Percentiles rank a stretch among this genome's conserved stretches.
phyloP scores from a whole-genome alignment of 2,797 vertebrate species.

The Sebastes nivosus region DNA sequence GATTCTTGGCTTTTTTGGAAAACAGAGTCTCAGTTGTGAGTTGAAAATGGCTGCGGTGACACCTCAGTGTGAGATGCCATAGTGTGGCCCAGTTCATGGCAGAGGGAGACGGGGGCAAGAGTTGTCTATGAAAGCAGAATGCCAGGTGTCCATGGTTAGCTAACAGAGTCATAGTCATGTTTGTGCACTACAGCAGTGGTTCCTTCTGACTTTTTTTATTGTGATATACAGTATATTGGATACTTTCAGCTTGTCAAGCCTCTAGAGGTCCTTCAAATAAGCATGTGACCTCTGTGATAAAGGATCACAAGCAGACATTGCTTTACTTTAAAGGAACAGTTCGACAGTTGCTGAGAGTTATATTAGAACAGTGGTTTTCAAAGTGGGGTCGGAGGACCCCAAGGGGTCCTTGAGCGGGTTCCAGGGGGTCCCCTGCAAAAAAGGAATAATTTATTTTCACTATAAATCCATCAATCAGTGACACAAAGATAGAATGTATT shows the following conservation, averaged over 20 bases:
- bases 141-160: constrained; percentile 12
- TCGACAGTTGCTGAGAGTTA: background rate
- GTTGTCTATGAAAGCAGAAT: constrained; percentile 17
- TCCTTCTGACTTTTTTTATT: background rate
- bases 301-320: background rate
- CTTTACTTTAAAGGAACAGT: background rate
- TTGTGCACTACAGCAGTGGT: background rate
- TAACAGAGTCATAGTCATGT: background rate
- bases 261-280: background rate
- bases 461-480: no score
- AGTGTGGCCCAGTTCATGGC: constrained; percentile 35
- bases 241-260: background rate
- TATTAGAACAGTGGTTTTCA: background rate
- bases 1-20: constrained; percentile 33
- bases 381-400: no score
- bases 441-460: no score
- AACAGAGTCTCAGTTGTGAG: constrained; percentile 70
- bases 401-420: no score
- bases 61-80: constrained; percentile 72
- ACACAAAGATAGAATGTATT: no score
- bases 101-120: constrained; percentile 19
- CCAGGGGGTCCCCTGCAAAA: no score
- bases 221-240: background rate
- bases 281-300: background rate
- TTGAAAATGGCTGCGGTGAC: constrained; percentile 60